Evolutionary conservation across 2,888 invertebrate genomes (phyloP), one percentile per base, ranked within the genome.

Genomic region (Timema podura): DNA sequence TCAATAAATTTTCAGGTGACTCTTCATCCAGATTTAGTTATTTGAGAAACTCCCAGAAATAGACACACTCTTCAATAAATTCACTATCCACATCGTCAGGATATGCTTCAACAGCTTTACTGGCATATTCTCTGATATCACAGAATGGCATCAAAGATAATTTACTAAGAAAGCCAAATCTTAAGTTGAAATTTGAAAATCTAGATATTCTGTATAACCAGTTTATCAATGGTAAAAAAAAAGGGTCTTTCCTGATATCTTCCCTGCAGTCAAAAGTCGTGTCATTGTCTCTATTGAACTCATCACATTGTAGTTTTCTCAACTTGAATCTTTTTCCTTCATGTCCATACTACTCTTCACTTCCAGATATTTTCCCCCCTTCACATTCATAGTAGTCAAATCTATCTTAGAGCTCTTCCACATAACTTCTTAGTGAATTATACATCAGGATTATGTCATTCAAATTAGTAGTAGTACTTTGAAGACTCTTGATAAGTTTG

Each of bases 121-220:
- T 11, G 15, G 13, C 57, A 57, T n/a, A 57, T 57, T 57, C 15
- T 10, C n/a, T 57, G 9, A 57, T 57, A 57, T 57, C 15, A n/a
- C 9, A 30, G 13, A 57, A 30, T 6, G 57, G 15, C 57, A 13
- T 57, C n/a, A n/a, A 11, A 57, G 57, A 57, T 57, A 57, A 57
- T 57, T 57, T 8, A 57, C 57, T 57, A 57, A 57, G 57, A 57
- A 57, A 57, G 15, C 57, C 57, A 57, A 57, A n/a, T 57, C n/a
- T 57, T 57, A 57, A 57, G 15, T 57, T 13, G 13, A 57, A 57
- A 57, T 57, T n/a, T 57, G 57, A 57, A 57, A 16, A 57, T 57
- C n/a, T 30, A 57, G 57, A 57, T 57, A 57, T 57, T 57, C n/a
- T 57, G 57, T n/a, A n/a, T 57, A n/a, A 57, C 57, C 57, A n/a